Evolutionary conservation across 2,888 invertebrate species (phyloP).

Genomic region (Lepidocyrtoides sp.): DNA sequence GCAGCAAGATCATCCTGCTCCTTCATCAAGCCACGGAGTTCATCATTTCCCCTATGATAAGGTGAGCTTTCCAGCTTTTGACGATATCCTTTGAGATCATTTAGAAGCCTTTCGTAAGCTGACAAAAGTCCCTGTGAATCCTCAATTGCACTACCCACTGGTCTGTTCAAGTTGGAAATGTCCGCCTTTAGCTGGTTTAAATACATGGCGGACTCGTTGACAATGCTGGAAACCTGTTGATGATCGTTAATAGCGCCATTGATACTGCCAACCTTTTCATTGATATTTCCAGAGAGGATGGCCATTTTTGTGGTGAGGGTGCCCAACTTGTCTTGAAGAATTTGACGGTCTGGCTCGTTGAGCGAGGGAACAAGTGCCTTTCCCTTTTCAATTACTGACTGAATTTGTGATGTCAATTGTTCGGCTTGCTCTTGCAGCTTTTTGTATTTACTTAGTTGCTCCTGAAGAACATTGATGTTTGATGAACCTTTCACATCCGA

Average conservation of each 20-base stretch:
- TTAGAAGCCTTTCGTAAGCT: slow-evolving; percentile 89
- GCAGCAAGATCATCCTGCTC: slow-evolving; percentile 95
- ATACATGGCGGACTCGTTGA: slow-evolving; percentile 93
- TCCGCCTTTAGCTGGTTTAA: slow-evolving; percentile 94
- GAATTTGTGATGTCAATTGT: slow-evolving; percentile 90
- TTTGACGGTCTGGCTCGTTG: slow-evolving; percentile 94
- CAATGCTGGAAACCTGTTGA: slow-evolving; percentile 92
- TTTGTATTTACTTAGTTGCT: slow-evolving; percentile 95
- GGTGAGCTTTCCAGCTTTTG: slow-evolving; percentile 88
- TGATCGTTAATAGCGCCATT: slow-evolving; percentile 93
- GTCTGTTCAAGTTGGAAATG: slow-evolving; percentile 93
- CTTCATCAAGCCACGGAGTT: slow-evolving; percentile 92
- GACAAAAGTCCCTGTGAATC: slow-evolving; percentile 93
- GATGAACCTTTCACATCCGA: slow-evolving; percentile 92
- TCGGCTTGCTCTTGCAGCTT: slow-evolving; percentile 92
- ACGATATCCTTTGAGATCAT: slow-evolving; percentile 93
- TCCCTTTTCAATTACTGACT: slow-evolving; percentile 92
- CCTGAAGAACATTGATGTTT: slow-evolving; percentile 93
- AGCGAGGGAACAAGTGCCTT: slow-evolving; percentile 93
- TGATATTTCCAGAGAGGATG: slow-evolving; percentile 91
- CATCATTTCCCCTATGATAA: slow-evolving; percentile 90
- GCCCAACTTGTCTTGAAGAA: slow-evolving; percentile 93
- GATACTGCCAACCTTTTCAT: slow-evolving; percentile 91
- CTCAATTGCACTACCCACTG: slow-evolving; percentile 95
- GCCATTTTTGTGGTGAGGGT: slow-evolving; percentile 93